Evolutionary conservation across 1,140 invertebrate genomes (phyloP).

Genomic region (Agrypnia vestita): DNA sequence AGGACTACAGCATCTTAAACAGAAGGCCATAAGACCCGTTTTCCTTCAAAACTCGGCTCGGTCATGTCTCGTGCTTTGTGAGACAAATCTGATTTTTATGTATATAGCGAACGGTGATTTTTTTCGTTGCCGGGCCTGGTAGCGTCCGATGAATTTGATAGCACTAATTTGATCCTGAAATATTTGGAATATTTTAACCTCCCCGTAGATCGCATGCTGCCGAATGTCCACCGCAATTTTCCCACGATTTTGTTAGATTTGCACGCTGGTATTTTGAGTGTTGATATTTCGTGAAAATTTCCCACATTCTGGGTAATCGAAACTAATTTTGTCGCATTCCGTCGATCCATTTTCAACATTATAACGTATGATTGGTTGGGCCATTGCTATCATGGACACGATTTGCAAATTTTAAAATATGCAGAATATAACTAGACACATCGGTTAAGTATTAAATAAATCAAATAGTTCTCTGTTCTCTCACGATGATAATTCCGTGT

Average conservation of each 20-base stretch:
- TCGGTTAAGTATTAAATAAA: too few species aligned
- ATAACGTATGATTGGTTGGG: too few species aligned
- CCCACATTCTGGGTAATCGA: too few species aligned
- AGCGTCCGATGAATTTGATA: constrained; percentile 24
- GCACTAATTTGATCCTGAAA: constrained; percentile 36
- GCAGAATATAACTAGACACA: too few species aligned
- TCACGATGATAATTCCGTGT: too few species aligned
- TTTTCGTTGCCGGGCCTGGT: not conserved
- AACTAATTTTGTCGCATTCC: too few species aligned
- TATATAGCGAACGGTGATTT: not conserved
- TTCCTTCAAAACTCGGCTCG: too few species aligned
- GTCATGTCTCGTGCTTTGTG: not conserved
- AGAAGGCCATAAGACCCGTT: too few species aligned
- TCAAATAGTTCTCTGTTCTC: too few species aligned
- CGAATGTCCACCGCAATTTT: not conserved
- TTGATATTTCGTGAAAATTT: not conserved
- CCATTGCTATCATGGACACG: too few species aligned
- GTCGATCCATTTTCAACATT: not conserved
- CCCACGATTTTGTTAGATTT: constrained; percentile 34
- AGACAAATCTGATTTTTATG: not conserved
- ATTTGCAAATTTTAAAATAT: too few species aligned
- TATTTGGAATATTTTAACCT: constrained; percentile 32
- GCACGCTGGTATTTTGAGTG: constrained; percentile 2
- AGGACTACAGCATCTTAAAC: not conserved
- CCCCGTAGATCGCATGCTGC: constrained; percentile 18